phyloP scores from a whole-genome alignment of 2,113 vertebrate genomes.

The Garra rufa region DNA sequence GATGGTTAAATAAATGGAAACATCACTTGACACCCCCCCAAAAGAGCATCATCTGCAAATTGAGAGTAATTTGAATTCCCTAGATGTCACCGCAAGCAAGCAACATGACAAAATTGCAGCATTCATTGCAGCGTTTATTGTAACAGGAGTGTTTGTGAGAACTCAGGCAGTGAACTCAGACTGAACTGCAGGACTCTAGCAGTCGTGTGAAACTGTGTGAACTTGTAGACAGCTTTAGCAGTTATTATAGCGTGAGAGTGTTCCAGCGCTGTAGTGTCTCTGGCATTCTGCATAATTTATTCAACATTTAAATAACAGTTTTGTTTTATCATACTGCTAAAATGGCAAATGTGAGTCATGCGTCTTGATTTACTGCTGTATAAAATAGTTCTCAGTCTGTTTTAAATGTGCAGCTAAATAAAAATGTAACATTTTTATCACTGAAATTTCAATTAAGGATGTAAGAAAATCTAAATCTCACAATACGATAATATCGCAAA shows the following conservation, averaged over 20 bases:
- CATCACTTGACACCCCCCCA: neutral
- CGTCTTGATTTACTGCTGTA: neutral
- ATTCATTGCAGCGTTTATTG: too few species aligned
- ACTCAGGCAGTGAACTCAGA: neutral
- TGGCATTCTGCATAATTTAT: neutral
- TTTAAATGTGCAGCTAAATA: too few species aligned
- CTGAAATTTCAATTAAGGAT: too few species aligned
- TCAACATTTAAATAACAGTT: neutral
- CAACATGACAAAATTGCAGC: too few species aligned
- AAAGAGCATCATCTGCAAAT: neutral
- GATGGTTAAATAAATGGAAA: too few species aligned
- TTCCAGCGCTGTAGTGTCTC: neutral
- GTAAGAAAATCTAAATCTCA: too few species aligned
- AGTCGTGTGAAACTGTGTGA: neutral
- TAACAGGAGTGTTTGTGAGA: neutral
- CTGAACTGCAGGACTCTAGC: neutral
- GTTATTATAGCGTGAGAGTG: neutral
- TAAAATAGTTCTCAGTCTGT: too few species aligned
- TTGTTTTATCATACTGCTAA: neutral
- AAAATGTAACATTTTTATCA: too few species aligned
- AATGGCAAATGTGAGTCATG: neutral
- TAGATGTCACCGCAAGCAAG: too few species aligned
- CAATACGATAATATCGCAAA: too few species aligned
- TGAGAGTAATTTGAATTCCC: neutral
- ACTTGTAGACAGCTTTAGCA: neutral